Conservation (phyloP, 2,113 vertebrate genomes). For the Dasyornis broadbenti region DNA sequence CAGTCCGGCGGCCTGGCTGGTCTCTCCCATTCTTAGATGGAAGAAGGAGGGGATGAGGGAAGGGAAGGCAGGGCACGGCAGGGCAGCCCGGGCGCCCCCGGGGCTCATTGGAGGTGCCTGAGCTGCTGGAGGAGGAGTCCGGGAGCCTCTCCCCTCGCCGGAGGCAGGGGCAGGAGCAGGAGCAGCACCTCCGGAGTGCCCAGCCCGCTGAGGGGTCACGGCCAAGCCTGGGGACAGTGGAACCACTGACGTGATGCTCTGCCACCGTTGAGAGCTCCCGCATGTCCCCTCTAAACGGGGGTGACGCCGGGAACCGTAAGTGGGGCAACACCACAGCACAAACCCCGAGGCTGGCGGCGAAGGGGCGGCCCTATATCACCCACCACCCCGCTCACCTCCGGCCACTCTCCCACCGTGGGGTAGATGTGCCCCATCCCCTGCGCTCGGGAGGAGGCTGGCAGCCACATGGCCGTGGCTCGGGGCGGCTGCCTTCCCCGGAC, state of each 20-base stretch:
- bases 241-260: background rate
- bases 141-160: background rate
- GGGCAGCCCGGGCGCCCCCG: background rate
- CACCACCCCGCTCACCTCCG: too few species aligned
- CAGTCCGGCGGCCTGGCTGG: background rate
- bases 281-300: background rate
- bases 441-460: background rate
- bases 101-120: conserved; percentile 23
- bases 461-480: background rate
- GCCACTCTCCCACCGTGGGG: background rate
- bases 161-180: background rate
- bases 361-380: background rate
- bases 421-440: background rate
- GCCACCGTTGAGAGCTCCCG: fast-evolving
- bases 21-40: background rate
- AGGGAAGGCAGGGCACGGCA: background rate
- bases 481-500: background rate
- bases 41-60: background rate
- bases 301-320: background rate
- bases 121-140: conserved; percentile 14
- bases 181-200: background rate
- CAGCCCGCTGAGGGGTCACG: background rate
- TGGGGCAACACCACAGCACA: background rate
- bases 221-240: background rate
- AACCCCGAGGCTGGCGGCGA: background rate